Base-by-base conservation (phyloP, 2,113 vertebrate genomes). In the Oxyura jamaicensis region DNA sequence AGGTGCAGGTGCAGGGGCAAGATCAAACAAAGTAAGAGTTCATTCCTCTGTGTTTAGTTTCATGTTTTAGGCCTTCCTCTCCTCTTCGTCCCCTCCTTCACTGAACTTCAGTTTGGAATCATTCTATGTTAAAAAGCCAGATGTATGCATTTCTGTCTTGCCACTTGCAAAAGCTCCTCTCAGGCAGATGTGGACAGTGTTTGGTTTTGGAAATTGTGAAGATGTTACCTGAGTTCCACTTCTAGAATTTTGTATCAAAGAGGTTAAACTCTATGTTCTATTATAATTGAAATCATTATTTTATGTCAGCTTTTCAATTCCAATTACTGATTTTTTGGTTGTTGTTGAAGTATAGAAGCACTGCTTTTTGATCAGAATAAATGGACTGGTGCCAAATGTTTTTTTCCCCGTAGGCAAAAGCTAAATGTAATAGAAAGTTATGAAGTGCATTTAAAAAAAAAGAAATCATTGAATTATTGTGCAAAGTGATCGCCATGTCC, bases 21-120 rank as follows among this genome's bases (percentile, higher is more conserved):
- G 97, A 81, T 99, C 99, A 83, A 99, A 98, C 97, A 99, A 98
- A 98, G 99, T 99, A 91, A 97, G 97, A 78, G 20, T n/a, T 80
- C 46, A 22, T 48, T 48, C 39, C 16, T 25, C 39, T 83, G 6
- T 22, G 0, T 36, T 39, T 22, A 13, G 42, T 41, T 58, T 7
- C 0, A 1, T 11, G 9, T 0, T 75, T 71, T 62, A 58, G 28
- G 28, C 33, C 13, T 78, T 33, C 21, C 59, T 60, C 6, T 66
- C 29, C 25, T 6, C 13, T 31, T 7, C 21, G 8, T 60, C 9
- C 26, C 15, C 36, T 55, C 1, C 55, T 86, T 42, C 19, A 36
- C 86, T 69, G 26, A 41, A 20, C 15, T 42, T 19, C 3, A 31
- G 26, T 7, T 33, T 50, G 71, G 44, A 26, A 4, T 79, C 19